Conservation (phyloP, 2,888 invertebrate genomes). For the Eupelmus urozonus region DNA sequence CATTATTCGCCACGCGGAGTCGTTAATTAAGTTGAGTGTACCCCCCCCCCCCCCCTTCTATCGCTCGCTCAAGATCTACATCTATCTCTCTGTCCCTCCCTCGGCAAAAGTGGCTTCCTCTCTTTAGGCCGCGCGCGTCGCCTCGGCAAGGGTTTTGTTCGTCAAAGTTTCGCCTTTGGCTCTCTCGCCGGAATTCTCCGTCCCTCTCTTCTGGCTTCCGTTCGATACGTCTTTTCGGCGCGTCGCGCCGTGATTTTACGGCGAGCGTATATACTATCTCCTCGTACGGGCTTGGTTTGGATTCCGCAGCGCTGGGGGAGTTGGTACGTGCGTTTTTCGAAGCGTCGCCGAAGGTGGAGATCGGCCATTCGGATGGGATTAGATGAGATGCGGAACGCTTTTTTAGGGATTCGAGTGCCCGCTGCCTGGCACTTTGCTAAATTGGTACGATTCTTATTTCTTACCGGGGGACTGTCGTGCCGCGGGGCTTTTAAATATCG, state of each 20-base stretch:
- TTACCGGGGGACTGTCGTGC: too few species aligned
- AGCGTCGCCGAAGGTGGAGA: not conserved
- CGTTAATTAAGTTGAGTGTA: conserved; percentile 49
- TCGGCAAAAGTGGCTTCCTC: conserved; percentile 34
- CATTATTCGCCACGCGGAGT: conserved; percentile 36
- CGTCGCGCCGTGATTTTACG: not conserved
- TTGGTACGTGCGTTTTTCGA: not conserved
- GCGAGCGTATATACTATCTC: not conserved
- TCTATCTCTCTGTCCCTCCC: conserved; percentile 5
- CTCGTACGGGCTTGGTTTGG: too few species aligned
- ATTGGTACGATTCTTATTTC: conserved; percentile 15
- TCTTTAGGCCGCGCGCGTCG: conserved; percentile 9
- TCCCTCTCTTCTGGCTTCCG: not conserved
- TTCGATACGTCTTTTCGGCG: not conserved
- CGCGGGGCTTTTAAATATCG: not conserved
- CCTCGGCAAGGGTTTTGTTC: conserved; percentile 31
- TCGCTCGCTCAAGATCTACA: too few species aligned
- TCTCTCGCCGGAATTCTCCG: not conserved
- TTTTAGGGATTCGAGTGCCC: not conserved
- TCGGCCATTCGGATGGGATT: conserved; percentile 7
- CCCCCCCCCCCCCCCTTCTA: not conserved
- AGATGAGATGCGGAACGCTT: conserved; percentile 10
- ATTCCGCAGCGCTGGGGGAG: too few species aligned
- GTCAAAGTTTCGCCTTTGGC: conserved; percentile 33
- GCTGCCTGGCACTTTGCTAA: conserved; percentile 18